These are phyloP conservation scores for Zaprionus lachaisei DNA, from an alignment of 1,140 invertebrate species.

Conservation along the genomic window DNA sequence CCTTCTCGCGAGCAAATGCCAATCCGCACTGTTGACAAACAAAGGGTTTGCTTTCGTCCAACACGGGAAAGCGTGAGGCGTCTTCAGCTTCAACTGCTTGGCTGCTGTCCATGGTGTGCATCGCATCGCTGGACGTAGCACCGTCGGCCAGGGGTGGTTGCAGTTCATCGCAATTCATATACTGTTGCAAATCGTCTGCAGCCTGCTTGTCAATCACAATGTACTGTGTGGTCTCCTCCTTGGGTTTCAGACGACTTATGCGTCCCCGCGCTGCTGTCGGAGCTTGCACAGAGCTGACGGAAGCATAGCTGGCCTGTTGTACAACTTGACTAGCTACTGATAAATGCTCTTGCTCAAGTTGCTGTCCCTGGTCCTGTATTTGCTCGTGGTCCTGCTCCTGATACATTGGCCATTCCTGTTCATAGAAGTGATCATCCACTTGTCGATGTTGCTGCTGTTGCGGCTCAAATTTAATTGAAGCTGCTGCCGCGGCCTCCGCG, in stretches of 20 bases:
- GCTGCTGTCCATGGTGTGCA: background rate
- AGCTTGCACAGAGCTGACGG: constrained; percentile 19
- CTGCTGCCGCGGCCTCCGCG: constrained; percentile 78
- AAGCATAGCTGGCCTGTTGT: constrained; percentile 43
- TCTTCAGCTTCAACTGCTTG: constrained; percentile 28
- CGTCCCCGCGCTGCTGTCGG: constrained; percentile 62
- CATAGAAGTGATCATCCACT: constrained; percentile 75
- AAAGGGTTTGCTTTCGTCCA: constrained; percentile 90
- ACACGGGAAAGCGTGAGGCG: constrained; percentile 85
- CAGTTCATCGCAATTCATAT: constrained; percentile 44
- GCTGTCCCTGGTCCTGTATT: constrained; percentile 16
- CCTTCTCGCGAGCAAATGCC: constrained; percentile 92
- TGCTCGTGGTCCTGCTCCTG: constrained; percentile 47
- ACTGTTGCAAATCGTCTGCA: constrained; percentile 23
- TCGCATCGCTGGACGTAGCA: background rate
- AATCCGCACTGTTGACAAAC: constrained; percentile 92
- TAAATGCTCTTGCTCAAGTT: constrained; percentile 44
- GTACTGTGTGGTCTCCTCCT: constrained; percentile 71
- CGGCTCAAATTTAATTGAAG: constrained; percentile 60
- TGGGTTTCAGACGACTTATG: constrained; percentile 75
- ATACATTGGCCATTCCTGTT: constrained; percentile 73
- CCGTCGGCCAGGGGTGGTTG: background rate
- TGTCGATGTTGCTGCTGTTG: constrained; percentile 42
- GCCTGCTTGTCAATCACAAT: constrained; percentile 58
- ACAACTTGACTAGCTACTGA: constrained; percentile 21